phyloP scores from a whole-genome alignment of 1,140 invertebrate genomes.

The Antheraea pernyi region DNA sequence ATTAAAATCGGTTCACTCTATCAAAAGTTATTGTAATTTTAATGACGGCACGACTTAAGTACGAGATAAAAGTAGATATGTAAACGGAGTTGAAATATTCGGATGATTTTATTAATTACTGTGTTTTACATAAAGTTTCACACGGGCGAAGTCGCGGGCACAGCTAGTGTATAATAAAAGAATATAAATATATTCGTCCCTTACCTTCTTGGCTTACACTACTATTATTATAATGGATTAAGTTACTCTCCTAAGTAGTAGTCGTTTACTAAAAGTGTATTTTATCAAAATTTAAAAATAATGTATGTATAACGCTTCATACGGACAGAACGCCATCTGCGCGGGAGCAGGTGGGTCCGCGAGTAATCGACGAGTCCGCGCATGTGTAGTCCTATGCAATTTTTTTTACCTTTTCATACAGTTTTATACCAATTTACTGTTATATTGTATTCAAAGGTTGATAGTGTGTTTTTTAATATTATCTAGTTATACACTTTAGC shows the following conservation, averaged over 20 bases:
- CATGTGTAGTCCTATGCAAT: background rate
- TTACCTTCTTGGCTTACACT: too few species aligned
- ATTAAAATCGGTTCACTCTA: too few species aligned
- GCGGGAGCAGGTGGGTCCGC: background rate
- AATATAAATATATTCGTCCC: too few species aligned
- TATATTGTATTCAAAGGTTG: constrained; percentile 1
- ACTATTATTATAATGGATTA: background rate
- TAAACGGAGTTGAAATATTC: too few species aligned
- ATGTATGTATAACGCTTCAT: background rate
- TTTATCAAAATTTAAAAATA: background rate
- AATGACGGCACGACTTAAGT: too few species aligned
- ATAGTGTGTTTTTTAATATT: background rate
- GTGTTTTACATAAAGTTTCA: too few species aligned
- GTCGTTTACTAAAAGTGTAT: background rate
- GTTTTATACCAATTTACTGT: background rate
- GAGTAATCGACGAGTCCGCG: background rate
- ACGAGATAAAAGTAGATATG: too few species aligned
- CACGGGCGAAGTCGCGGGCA: too few species aligned
- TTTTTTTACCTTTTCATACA: background rate
- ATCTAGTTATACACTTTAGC: too few species aligned
- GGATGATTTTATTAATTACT: too few species aligned
- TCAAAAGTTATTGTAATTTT: too few species aligned
- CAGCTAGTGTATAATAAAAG: too few species aligned
- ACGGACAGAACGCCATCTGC: background rate
- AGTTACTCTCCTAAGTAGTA: background rate